Percentiles rank a stretch among this genome's conserved stretches.
phyloP scores from a whole-genome alignment of 2,113 vertebrate species.

The Rhea pennata region DNA sequence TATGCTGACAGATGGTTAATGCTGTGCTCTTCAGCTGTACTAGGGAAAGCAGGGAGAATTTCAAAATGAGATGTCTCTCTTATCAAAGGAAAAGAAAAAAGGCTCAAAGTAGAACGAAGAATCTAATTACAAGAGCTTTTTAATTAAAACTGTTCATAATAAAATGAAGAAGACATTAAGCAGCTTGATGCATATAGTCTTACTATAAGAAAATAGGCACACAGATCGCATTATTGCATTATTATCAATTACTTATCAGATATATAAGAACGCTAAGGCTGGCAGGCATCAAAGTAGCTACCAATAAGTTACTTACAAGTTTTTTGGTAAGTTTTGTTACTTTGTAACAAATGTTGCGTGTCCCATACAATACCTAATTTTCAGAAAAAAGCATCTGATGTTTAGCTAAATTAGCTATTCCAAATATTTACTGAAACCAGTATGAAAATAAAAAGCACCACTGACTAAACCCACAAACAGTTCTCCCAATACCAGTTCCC shows the following conservation, averaged over 20 bases:
- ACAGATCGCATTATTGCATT: neutral
- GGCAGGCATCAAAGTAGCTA: neutral
- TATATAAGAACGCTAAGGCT: rapidly evolving
- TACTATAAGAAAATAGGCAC: neutral
- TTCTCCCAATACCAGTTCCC: neutral
- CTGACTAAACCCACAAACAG: neutral
- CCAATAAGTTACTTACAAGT: neutral
- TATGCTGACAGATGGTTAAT: constrained; percentile 34
- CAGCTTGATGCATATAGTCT: neutral
- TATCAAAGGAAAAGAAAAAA: neutral
- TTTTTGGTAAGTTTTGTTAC: neutral
- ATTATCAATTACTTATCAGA: neutral
- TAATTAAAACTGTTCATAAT: neutral
- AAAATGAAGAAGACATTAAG: neutral
- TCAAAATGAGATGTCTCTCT: neutral
- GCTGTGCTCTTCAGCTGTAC: constrained; percentile 15
- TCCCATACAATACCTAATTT: neutral
- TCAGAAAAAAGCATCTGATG: rapidly evolving
- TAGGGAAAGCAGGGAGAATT: neutral
- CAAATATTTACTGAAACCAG: neutral
- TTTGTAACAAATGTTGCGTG: neutral
- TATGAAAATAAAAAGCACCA: neutral
- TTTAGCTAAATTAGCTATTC: neutral
- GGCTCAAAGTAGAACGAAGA: constrained; percentile 10
- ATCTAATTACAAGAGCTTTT: neutral